A percentile compares a stretch with the other conserved stretches of the same genome.
Evolutionary conservation across 35 echinoderm and acorn worm species (phyloP).

Genomic region (Lytechinus pictus): DNA sequence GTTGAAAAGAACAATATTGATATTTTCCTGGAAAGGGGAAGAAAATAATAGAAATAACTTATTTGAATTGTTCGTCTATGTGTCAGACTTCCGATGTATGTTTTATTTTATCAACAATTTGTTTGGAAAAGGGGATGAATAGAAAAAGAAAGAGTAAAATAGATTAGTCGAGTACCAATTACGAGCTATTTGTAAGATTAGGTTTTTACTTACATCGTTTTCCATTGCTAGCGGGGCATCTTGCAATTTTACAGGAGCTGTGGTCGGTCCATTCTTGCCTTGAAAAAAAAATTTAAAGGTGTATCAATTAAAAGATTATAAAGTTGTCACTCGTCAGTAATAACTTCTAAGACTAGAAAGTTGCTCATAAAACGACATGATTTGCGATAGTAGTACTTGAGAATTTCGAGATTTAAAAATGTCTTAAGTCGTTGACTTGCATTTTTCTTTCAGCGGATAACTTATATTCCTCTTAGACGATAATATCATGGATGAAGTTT

Average conservation of each 20-base stretch:
- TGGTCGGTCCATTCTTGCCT: neutral
- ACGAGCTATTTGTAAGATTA: neutral
- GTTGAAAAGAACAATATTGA: conserved; percentile 58
- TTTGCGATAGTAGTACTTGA: neutral
- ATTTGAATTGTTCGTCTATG: too few species aligned
- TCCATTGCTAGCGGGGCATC: conserved; percentile 55
- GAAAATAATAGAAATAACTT: neutral
- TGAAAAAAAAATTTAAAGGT: neutral
- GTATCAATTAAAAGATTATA: neutral
- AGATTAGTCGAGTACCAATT: too few species aligned
- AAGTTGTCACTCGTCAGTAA: neutral
- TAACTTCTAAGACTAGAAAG: neutral
- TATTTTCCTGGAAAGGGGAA: conserved; percentile 48
- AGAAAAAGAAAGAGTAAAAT: neutral
- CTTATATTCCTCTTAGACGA: too few species aligned
- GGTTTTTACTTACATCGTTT: conserved; percentile 42
- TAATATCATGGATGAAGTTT: neutral
- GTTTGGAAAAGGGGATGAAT: neutral
- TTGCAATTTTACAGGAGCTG: conserved; percentile 4
- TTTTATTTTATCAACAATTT: neutral
- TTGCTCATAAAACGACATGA: neutral
- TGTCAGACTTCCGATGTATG: too few species aligned
- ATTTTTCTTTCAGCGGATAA: too few species aligned
- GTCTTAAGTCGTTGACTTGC: neutral
- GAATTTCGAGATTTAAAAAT: neutral